These are phyloP conservation scores for Fulica atra DNA, from an alignment of 2,113 vertebrate genomes.

Conservation along the genomic window DNA sequence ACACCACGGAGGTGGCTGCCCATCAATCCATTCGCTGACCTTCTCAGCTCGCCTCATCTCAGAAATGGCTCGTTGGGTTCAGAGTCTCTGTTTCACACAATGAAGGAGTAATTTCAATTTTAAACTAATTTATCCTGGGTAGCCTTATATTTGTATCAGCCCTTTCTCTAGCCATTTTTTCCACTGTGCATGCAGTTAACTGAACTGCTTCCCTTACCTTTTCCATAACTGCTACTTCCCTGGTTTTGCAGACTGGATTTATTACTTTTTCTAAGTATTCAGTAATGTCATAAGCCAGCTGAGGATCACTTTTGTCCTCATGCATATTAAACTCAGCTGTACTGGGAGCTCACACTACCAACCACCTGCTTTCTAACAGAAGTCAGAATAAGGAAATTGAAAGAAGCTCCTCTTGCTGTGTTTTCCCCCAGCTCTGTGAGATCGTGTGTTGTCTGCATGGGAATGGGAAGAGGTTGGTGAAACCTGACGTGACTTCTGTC, in stretches of 20 bases:
- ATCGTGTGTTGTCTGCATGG: fast-evolving
- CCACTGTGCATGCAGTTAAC: neutral
- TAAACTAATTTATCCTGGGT: neutral
- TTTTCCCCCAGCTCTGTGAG: neutral
- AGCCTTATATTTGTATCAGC: neutral
- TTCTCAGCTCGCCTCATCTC: neutral
- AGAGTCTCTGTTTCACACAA: neutral
- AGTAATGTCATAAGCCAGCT: neutral
- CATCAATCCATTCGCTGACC: neutral
- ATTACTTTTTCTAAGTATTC: neutral
- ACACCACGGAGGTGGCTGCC: neutral
- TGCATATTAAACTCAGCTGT: neutral
- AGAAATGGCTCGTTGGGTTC: neutral
- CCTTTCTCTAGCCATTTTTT: neutral
- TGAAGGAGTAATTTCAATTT: neutral
- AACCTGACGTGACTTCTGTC: neutral
- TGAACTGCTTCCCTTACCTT: neutral
- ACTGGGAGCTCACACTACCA: neutral
- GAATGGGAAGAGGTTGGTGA: neutral
- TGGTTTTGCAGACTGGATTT: neutral
- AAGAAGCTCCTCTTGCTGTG: neutral
- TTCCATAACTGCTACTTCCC: neutral
- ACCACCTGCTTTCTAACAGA: neutral
- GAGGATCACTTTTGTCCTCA: slow-evolving; percentile 11
- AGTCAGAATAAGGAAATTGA: neutral